A percentile compares a stretch with the other conserved stretches of the same genome.
Evolutionary conservation across 1,140 invertebrate species (phyloP).

Genomic region (Diuraphis noxia): DNA sequence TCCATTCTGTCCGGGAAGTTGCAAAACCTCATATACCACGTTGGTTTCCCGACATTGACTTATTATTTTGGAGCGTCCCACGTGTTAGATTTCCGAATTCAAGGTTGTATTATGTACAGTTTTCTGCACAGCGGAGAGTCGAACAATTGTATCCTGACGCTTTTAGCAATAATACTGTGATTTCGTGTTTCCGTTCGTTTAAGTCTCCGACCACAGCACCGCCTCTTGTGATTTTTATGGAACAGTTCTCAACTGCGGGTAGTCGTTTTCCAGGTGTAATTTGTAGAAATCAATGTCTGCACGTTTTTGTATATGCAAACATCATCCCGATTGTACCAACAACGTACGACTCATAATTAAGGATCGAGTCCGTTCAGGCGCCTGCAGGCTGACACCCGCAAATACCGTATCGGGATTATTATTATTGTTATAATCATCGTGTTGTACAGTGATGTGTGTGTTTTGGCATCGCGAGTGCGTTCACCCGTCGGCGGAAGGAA

Average conservation of each 20-base stretch:
- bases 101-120: background rate
- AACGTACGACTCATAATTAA: too few relatives aligned
- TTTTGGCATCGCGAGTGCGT: slow-evolving; percentile 31
- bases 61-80: background rate
- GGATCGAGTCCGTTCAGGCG: background rate
- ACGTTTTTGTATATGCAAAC: too few relatives aligned
- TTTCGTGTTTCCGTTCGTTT: background rate
- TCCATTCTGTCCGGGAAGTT: slow-evolving; percentile 9
- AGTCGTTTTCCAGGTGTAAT: background rate
- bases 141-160: background rate
- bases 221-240: too few relatives aligned
- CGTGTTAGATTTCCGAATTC: background rate
- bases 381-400: background rate
- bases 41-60: background rate
- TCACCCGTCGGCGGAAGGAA: slow-evolving; percentile 11
- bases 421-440: background rate
- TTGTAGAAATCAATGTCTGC: background rate
- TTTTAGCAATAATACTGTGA: background rate
- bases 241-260: background rate
- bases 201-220: background rate
- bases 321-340: too few relatives aligned
- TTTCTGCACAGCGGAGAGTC: background rate
- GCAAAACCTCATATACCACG: background rate
- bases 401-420: background rate
- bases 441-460: background rate